Evolutionary conservation across 1,140 invertebrate genomes (phyloP).

Genomic region (Trichonephila inaurata): DNA sequence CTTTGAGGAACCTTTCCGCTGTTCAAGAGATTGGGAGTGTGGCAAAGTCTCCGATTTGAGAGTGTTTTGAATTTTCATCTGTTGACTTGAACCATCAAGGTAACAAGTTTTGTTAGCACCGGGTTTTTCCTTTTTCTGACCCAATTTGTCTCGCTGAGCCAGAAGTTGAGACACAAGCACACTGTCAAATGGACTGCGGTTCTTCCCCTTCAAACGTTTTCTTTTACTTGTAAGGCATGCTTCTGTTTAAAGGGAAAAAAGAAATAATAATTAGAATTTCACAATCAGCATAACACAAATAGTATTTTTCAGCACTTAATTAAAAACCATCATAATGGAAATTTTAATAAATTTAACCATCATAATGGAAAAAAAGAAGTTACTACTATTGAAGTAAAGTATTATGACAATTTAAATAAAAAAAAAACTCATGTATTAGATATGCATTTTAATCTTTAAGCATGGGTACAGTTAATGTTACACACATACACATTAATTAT

Average conservation of each 20-base stretch:
- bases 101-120: constrained; percentile 35
- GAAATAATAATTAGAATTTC: not conserved
- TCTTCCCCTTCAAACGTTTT: constrained; percentile 74
- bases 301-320: not conserved
- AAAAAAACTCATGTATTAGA: too few species aligned
- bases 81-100: constrained; percentile 18
- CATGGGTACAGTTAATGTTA: too few species aligned
- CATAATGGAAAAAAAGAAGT: not conserved
- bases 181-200: constrained; percentile 78
- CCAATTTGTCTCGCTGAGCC: constrained; percentile 78
- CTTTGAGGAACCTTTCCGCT: constrained; percentile 47
- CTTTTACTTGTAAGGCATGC: constrained; percentile 71
- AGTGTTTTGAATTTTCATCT: constrained; percentile 50
- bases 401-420: too few species aligned
- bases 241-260: constrained; percentile 48
- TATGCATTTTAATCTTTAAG: too few species aligned
- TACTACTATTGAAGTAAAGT: too few species aligned
- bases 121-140: constrained; percentile 69
- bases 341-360: not conserved
- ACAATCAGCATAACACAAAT: not conserved
- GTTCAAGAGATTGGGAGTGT: not conserved
- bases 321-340: not conserved
- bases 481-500: too few species aligned
- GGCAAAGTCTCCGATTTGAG: constrained; percentile 41
- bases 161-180: constrained; percentile 78